Conservation (phyloP, 1,140 invertebrate species). For the Panagrolaimus sp. region DNA sequence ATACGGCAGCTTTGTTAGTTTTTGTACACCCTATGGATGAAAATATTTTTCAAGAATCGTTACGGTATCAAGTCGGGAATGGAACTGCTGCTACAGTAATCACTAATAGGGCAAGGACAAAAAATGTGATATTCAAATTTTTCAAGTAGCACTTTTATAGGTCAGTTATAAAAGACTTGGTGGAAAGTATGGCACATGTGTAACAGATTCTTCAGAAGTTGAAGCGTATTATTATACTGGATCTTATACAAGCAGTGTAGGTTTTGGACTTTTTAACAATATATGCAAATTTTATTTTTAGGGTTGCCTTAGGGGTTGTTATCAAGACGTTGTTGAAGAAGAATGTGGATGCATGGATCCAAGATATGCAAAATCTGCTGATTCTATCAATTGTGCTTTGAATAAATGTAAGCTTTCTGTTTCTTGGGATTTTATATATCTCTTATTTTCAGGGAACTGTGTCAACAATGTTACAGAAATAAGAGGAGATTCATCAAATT, state of each 20-base stretch:
- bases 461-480: neutral
- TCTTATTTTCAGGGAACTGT: neutral
- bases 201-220: constrained; percentile 26
- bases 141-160: constrained; percentile 23
- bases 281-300: neutral
- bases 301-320: neutral
- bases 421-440: neutral
- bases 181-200: constrained; percentile 29
- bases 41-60: constrained; percentile 28
- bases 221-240: constrained; percentile 32
- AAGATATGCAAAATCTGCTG: neutral
- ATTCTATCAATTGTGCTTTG: neutral
- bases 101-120: constrained; percentile 23
- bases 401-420: neutral
- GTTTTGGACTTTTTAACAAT: neutral
- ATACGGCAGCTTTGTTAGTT: constrained; percentile 25
- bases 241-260: constrained; percentile 27
- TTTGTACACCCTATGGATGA: constrained; percentile 25
- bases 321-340: constrained; percentile 3
- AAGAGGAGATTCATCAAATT: constrained; percentile 4
- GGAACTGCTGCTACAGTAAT: constrained; percentile 16
- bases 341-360: constrained; percentile 1
- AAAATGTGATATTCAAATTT: neutral
- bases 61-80: constrained; percentile 22
- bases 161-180: constrained; percentile 25